These are phyloP conservation scores for Leptestheria dahalacensis DNA, from an alignment of 1,140 invertebrate genomes.

Conservation along the genomic window DNA sequence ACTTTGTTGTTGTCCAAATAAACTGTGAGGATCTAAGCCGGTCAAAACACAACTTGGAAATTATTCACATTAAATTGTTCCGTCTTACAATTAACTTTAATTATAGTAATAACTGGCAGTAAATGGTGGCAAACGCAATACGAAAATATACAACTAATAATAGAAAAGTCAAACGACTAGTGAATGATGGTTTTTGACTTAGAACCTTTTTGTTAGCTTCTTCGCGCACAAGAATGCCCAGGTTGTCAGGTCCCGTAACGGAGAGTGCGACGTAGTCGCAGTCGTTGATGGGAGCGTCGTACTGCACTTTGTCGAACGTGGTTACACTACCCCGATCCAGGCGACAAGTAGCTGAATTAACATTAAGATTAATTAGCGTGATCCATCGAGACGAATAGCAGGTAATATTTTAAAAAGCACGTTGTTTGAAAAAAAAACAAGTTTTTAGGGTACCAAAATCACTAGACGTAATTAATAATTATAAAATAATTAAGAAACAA, in stretches of 20 bases:
- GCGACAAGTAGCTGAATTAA: constrained; percentile 8
- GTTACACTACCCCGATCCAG: constrained; percentile 9
- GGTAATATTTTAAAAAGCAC: too few relatives aligned
- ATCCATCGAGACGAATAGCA: too few relatives aligned
- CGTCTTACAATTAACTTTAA: too few relatives aligned
- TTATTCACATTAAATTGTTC: not conserved
- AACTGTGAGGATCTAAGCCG: not conserved
- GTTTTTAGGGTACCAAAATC: too few relatives aligned
- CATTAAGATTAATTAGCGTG: not conserved
- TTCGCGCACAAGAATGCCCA: constrained; percentile 9
- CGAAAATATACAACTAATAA: not conserved
- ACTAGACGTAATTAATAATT: not conserved
- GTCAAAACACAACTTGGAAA: too few relatives aligned
- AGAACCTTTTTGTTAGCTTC: constrained; percentile 1
- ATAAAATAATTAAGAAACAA: not conserved
- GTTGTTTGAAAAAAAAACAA: too few relatives aligned
- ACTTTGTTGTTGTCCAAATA: not conserved
- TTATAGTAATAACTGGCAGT: not conserved
- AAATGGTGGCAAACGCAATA: too few relatives aligned
- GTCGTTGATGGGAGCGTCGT: constrained; percentile 8
- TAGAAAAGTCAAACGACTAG: too few relatives aligned
- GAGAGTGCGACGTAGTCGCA: constrained; percentile 11
- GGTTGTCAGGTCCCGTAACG: constrained; percentile 1
- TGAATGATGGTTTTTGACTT: too few relatives aligned
- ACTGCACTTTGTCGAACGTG: constrained; percentile 14